phyloP scores from a whole-genome alignment of 2,888 invertebrate species.

The Halocaridina rubra region DNA sequence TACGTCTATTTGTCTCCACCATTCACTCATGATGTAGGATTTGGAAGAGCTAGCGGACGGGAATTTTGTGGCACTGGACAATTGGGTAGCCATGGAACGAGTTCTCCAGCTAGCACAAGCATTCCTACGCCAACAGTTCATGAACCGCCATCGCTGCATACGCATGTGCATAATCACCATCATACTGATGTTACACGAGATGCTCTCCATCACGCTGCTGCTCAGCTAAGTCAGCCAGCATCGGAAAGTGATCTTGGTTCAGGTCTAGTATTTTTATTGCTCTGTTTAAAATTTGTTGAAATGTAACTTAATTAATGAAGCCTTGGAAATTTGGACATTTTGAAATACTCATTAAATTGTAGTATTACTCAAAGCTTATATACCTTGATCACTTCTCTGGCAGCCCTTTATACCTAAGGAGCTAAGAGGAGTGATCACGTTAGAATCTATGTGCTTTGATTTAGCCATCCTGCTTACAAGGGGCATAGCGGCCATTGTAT shows the following conservation, averaged over 20 bases:
- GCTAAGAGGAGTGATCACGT: no score
- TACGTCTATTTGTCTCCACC: slow-evolving; percentile 81
- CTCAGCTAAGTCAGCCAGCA: slow-evolving; percentile 54
- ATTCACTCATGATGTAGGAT: slow-evolving; percentile 3
- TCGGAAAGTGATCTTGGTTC: slow-evolving; percentile 66
- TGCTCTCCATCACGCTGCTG: slow-evolving; percentile 43
- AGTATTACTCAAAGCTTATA: no score
- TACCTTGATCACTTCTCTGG: no score
- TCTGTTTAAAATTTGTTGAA: no score
- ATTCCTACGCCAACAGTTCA: slow-evolving; percentile 48
- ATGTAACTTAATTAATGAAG: no score
- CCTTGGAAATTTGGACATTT: no score
- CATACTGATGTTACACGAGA: slow-evolving; percentile 34
- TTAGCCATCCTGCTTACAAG: no score
- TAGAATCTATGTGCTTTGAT: no score
- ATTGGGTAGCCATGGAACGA: slow-evolving; percentile 45
- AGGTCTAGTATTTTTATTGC: slow-evolving; percentile 51
- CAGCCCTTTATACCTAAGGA: no score
- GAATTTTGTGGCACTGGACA: slow-evolving; percentile 24
- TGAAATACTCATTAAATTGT: no score
- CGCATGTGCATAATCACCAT: neutral
- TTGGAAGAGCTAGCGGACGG: slow-evolving; percentile 5
- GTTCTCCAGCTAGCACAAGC: slow-evolving; percentile 51
- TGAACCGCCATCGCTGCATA: slow-evolving; percentile 18
- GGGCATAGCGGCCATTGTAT: no score